phyloP scores from a whole-genome alignment of 2,113 vertebrate species.

The Myodes glareolus region DNA sequence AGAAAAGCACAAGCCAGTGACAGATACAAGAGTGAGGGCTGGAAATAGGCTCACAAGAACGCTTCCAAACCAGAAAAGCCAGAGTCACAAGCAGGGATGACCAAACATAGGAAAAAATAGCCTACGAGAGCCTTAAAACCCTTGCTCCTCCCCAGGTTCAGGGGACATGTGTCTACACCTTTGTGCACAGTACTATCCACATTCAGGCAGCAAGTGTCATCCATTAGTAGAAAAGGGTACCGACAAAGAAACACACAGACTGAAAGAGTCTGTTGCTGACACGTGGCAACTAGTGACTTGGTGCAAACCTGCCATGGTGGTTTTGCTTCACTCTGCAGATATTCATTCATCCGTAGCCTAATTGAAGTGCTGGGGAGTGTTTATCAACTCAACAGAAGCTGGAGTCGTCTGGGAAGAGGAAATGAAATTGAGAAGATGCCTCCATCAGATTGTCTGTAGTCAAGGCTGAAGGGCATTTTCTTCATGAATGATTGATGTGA shows the following conservation, averaged over 20 bases:
- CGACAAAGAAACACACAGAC: background rate
- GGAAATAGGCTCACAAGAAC: background rate
- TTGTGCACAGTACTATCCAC: background rate
- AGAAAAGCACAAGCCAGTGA: background rate
- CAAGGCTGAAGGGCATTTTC: background rate
- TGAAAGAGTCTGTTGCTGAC: no score
- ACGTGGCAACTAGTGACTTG: accelerated
- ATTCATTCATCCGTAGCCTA: background rate
- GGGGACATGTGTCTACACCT: background rate
- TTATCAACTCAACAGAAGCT: background rate
- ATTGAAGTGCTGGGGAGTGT: background rate
- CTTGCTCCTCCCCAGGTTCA: background rate
- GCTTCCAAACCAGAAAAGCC: background rate
- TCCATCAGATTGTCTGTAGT: background rate
- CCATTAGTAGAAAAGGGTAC: background rate
- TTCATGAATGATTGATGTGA: background rate
- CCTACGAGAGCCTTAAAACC: background rate
- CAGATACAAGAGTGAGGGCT: no score
- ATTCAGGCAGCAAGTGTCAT: no score
- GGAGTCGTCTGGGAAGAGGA: background rate
- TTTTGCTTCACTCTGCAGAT: background rate
- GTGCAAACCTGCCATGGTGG: background rate
- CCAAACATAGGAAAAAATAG: background rate
- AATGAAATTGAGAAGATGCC: background rate
- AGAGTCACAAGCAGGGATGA: background rate